Evolutionary conservation across 1,140 invertebrate species (phyloP), one percentile per base, ranked within the genome.

Genomic region (Cydia splendana): DNA sequence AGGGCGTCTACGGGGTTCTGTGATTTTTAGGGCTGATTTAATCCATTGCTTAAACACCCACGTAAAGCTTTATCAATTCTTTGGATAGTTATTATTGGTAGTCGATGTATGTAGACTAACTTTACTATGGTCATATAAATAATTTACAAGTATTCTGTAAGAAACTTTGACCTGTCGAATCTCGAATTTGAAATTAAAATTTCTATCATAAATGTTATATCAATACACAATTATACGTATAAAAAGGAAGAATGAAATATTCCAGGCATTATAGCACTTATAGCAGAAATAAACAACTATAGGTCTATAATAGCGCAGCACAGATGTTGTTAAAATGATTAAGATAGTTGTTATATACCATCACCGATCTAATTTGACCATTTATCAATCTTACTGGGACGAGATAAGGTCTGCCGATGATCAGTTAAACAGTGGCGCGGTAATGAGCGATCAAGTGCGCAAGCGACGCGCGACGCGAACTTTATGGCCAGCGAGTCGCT

Each of bases 281-380:
- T 69, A 69, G 9, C 15, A 28, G 4, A 12, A 5, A n/a, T 38
- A 69, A 12, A 20, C 4, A 34, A 69, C 65, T 7, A 7, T 53
- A 53, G 51, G n/a, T 53, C 51, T 53, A 53, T 53, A 53, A 53
- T 9, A 20, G 65, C 24, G 28, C 28, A 53, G 51, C 51, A 9
- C 51, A 34, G 24, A 18, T 71, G 67, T 71, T 42, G 38, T 71
- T 71, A 71, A 71, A 71, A 71, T 71, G 67, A 45, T 71, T 42
- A 38, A 71, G n/a, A 42, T 42, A 71, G 28, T 34, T 34, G 65
- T 15, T 12, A 12, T 30, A 18, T 24, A 15, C 30, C 28, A 28
- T 38, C 10, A 24, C 3, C 65, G 65, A 9, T 3, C 10, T 1
- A 15, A 4, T 13, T 12, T 7, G 45, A 48, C 45, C 13, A 15